Base-by-base conservation (phyloP, 1,140 invertebrate genomes). In the Solen grandis region DNA sequence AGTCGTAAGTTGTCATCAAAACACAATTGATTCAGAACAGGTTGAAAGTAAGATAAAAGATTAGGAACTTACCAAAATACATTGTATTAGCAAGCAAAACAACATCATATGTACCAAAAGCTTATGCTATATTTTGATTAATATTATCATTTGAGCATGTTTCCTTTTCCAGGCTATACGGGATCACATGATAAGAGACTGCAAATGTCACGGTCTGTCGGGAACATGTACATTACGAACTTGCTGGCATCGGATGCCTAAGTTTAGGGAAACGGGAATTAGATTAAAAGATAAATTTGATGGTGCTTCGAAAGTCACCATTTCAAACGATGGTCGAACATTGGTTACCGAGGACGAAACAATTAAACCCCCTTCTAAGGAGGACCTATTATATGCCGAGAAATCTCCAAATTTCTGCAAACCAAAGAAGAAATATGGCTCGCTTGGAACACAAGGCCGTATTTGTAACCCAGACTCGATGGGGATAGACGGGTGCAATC, bases 151-250 rank as follows among this genome's bases (percentile, higher is more conserved):
- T n/a, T n/a, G n/a, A n/a, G n/a, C 33, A 22, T 72, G 29, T 73
- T 27, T 73, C 33, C 22, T 62, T 79, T 82, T 85, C 1, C 84
- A 91, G 90, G 88, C 86, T 19, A 84, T 91, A 33, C 83, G 82
- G 50, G 75, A 85, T 10, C 73, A 88, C 83, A 91, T 90, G 90
- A 77, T 83, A 16, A 83, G 79, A 33, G 87, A 88, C 63, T 99
- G 97, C 93, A 98, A 98, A 92, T 99, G 98, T 90, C 98, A 99
- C 91, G 98, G 98, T 3, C 96, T 99, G 46, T 98, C 97, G 50
- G 98, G 98, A 1, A 97, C 97, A 60, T 99, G 98, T 90, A 97
- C 96, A 5, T 94, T 99, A 92, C 96, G 96, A 91, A 99, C 97
- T 4, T 99, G 98, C 91, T 99, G 98, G 97, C 95, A 95, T 90